Evolutionary conservation across 2,888 invertebrate species (phyloP).

Genomic region (Dicyrtomina minuta): DNA sequence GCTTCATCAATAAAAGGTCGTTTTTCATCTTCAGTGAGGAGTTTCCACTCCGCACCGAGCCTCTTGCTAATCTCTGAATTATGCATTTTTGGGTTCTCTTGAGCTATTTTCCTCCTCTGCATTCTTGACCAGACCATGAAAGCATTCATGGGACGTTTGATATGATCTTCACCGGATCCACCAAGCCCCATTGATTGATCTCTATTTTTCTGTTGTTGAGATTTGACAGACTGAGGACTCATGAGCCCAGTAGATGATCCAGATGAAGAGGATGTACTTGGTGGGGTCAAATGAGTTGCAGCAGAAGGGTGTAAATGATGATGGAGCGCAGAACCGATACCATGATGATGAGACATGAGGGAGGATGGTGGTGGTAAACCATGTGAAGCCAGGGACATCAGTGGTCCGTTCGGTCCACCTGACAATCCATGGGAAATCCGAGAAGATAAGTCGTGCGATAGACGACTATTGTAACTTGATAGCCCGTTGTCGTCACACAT

Average conservation of each 20-base stretch:
- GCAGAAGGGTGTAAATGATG: slow-evolving; percentile 45
- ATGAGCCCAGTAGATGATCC: slow-evolving; percentile 51
- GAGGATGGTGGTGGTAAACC: slow-evolving; percentile 47
- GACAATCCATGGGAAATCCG: slow-evolving; percentile 42
- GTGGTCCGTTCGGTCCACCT: slow-evolving; percentile 43
- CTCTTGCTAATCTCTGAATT: slow-evolving; percentile 93
- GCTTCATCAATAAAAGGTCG: slow-evolving; percentile 94
- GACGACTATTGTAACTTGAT: slow-evolving; percentile 49
- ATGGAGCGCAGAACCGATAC: slow-evolving; percentile 46
- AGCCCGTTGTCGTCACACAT: slow-evolving; percentile 50
- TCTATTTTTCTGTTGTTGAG: slow-evolving; percentile 33
- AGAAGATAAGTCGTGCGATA: slow-evolving; percentile 48
- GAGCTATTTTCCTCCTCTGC: slow-evolving; percentile 80
- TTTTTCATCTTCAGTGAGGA: slow-evolving; percentile 81
- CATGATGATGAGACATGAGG: slow-evolving; percentile 48
- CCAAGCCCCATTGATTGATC: slow-evolving; percentile 28
- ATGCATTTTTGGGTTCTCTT: slow-evolving; percentile 96
- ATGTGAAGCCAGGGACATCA: slow-evolving; percentile 49
- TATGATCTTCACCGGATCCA: slow-evolving; percentile 62
- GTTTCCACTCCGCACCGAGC: slow-evolving; percentile 89
- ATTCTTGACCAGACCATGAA: slow-evolving; percentile 95
- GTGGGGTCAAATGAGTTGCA: slow-evolving; percentile 50
- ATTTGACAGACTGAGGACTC: slow-evolving; percentile 47
- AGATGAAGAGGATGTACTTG: slow-evolving; percentile 49
- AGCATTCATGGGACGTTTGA: slow-evolving; percentile 96